Evolutionary conservation across 2,797 vertebrate genomes (phyloP).

Genomic region (Bufotes viridis): DNA sequence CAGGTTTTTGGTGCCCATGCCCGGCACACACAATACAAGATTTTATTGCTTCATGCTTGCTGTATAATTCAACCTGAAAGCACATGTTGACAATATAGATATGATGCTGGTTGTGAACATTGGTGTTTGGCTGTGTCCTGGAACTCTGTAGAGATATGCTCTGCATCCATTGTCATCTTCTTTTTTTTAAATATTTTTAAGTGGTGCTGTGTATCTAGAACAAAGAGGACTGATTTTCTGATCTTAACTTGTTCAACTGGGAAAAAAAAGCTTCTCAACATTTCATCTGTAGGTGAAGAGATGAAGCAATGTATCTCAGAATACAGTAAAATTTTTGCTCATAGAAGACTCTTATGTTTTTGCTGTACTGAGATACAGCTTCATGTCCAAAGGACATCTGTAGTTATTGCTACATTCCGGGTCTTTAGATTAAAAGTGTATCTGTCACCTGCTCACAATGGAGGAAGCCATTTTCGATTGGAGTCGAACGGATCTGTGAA

Average conservation of each 20-base stretch:
- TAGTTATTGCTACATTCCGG: background rate
- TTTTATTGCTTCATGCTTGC: background rate
- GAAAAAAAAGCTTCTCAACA: background rate
- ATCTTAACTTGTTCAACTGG: background rate
- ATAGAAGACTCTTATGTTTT: slow-evolving; percentile 8
- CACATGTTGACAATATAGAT: slow-evolving; percentile 1
- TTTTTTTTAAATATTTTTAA: slow-evolving; percentile 4
- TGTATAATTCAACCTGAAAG: background rate
- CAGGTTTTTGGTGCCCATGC: background rate
- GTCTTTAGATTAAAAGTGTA: background rate
- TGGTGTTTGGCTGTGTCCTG: background rate
- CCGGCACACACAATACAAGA: background rate
- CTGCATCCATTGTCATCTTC: background rate
- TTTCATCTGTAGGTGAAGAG: slow-evolving; percentile 13
- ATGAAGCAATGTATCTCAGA: background rate
- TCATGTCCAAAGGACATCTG: slow-evolving; percentile 16
- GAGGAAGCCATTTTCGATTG: slow-evolving; percentile 18
- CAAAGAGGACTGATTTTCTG: slow-evolving; percentile 28
- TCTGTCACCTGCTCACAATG: background rate
- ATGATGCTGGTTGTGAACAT: background rate
- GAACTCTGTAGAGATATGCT: background rate
- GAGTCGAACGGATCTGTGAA: background rate
- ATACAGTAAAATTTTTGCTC: background rate
- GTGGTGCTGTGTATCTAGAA: slow-evolving; percentile 33
- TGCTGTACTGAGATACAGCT: background rate